Conservation (phyloP, 2,113 vertebrate genomes). For the Symphodus melops region DNA sequence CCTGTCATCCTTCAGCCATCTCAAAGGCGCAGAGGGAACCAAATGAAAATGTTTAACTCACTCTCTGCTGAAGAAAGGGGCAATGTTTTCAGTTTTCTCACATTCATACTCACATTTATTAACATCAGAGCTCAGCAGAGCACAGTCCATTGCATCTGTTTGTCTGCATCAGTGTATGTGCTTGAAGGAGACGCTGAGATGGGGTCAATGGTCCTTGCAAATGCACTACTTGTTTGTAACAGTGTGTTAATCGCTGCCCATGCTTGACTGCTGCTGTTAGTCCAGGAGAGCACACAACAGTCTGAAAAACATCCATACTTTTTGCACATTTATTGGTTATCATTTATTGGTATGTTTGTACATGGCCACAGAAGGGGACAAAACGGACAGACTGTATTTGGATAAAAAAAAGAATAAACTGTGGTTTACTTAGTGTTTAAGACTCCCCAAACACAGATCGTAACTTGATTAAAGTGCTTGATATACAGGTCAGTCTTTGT, state of each 20-base stretch:
- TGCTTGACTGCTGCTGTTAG: slow-evolving; percentile 23
- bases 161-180: slow-evolving; percentile 7
- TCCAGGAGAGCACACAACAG: not conserved
- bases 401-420: not conserved
- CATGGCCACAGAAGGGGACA: not conserved
- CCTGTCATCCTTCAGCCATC: not conserved
- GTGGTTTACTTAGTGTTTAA: not conserved
- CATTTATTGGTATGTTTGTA: not conserved
- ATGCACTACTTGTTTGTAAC: slow-evolving; percentile 60
- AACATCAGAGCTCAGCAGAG: slow-evolving; percentile 34
- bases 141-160: slow-evolving; percentile 39
- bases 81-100: slow-evolving; percentile 16
- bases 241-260: slow-evolving; percentile 48
- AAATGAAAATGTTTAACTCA: not conserved
- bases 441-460: too few species aligned
- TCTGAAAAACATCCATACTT: not conserved
- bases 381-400: too few species aligned
- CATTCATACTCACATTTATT: slow-evolving; percentile 31
- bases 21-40: slow-evolving; percentile 8
- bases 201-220: slow-evolving; percentile 62
- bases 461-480: too few species aligned
- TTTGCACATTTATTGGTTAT: not conserved
- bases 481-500: too few species aligned
- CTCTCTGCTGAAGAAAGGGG: not conserved
- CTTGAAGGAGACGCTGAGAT: slow-evolving; percentile 23